Evolutionary conservation across 2,113 vertebrate genomes (phyloP).

Genomic region (Gymnobelideus leadbeateri): DNA sequence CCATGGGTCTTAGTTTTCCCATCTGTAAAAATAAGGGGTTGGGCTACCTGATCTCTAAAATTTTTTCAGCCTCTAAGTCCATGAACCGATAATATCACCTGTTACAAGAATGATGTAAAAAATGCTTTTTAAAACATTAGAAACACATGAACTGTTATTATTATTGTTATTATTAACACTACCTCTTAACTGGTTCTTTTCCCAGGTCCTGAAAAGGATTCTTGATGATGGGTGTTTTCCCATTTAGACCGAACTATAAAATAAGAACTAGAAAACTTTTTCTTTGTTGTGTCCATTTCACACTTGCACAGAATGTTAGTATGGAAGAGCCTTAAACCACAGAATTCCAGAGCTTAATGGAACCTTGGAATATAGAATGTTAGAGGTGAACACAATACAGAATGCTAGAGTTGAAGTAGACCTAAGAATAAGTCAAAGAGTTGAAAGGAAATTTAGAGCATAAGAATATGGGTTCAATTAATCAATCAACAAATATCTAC

Average conservation of each 20-base stretch:
- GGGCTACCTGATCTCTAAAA: background rate
- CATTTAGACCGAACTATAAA: background rate
- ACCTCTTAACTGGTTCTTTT: background rate
- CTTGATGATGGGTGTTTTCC: background rate
- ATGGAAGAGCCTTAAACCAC: background rate
- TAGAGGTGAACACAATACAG: background rate
- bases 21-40: background rate
- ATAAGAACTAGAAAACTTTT: background rate
- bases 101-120: background rate
- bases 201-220: background rate
- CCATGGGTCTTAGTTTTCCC: background rate
- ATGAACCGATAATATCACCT: background rate
- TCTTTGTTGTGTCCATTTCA: background rate
- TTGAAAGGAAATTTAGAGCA: background rate
- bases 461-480: background rate
- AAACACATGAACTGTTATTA: background rate
- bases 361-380: background rate
- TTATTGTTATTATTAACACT: too few relatives aligned
- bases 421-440: background rate
- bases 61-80: background rate
- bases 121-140: background rate
- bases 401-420: background rate
- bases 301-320: background rate
- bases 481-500: too few relatives aligned
- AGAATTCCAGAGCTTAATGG: background rate